Evolutionary conservation across 2,888 invertebrate genomes (phyloP), one percentile per base, ranked within the genome.

Genomic region (Ryuthela nishihirai): DNA sequence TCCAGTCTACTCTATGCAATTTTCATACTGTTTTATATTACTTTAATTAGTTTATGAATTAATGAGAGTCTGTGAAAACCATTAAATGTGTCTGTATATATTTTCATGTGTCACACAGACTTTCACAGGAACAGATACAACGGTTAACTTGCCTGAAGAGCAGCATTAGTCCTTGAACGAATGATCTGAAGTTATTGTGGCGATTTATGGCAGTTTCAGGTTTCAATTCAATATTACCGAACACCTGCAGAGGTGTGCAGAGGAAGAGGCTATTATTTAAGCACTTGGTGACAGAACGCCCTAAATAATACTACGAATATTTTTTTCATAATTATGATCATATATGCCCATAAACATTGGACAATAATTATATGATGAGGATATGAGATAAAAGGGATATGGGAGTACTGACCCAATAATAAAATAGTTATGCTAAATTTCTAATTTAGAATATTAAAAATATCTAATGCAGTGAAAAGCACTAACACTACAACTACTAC

Each of bases 121-220:
- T 41, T 40, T 45, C 39, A 50, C 53, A 54, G 54, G 44, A 53
- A 59, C 59, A 59, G 15, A 59, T 44, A 59, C 54, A 59, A 59
- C 35, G 52, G 40, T 9, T 24, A 70, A 79, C 84, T 83, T 85
- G 91, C 97, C 98, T 88, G 86, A 99, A 99, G 73, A 99, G 84
- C 75, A 99, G 85, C 89, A 99, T 93, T 77, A 99, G 85, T 77
- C 94, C 94, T 83, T 95, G 91, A 79, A 92, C 87, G 83, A 99
- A 99, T 80, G 90, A 91, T 80, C 93, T 87, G 85, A 99, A 99
- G 85, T 99, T 99, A 84, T 99, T 99, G 84, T 99, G 99, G 78
- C 98, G 86, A 79, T 89, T 97, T 79, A 99, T 93, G 76, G 90
- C 85, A 74, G 87, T 58, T 72, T 85, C 87, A 72, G 94, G 85